These are phyloP conservation scores for Dynastes grantii DNA, from an alignment of 2,888 invertebrate genomes.

Conservation along the genomic window DNA sequence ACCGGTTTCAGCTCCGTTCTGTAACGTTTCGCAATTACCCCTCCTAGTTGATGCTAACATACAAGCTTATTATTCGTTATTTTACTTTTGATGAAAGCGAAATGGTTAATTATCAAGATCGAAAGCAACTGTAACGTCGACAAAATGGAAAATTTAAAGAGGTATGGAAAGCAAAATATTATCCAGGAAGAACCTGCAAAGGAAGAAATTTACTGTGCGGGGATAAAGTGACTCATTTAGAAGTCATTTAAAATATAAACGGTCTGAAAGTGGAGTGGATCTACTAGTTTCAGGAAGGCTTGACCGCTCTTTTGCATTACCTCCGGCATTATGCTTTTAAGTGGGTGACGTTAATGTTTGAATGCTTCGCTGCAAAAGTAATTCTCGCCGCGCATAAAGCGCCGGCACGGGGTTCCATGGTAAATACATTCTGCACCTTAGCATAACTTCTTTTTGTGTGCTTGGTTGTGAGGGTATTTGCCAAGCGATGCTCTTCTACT, in stretches of 20 bases:
- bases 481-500: background rate
- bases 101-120: background rate
- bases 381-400: slow-evolving; percentile 22
- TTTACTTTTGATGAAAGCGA: slow-evolving; percentile 1
- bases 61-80: background rate
- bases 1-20: too few relatives aligned
- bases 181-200: background rate
- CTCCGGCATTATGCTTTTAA: slow-evolving; percentile 48
- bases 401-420: background rate
- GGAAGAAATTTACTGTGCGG: background rate
- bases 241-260: slow-evolving; percentile 48
- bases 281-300: slow-evolving; percentile 49
- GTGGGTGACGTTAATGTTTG: slow-evolving; percentile 46
- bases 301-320: slow-evolving; percentile 56
- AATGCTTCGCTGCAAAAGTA: slow-evolving; percentile 48
- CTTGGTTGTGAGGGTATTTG: background rate
- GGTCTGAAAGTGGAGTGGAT: slow-evolving; percentile 8
- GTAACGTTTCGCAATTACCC: too few relatives aligned
- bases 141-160: background rate
- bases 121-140: background rate
- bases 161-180: slow-evolving; percentile 8
- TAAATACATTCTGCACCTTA: slow-evolving; percentile 25
- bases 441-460: slow-evolving; percentile 7
- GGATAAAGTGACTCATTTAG: slow-evolving; percentile 50
- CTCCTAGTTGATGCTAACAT: too few relatives aligned